Base-by-base conservation (phyloP, 2,888 invertebrate species). In the Pterostichus niger region DNA sequence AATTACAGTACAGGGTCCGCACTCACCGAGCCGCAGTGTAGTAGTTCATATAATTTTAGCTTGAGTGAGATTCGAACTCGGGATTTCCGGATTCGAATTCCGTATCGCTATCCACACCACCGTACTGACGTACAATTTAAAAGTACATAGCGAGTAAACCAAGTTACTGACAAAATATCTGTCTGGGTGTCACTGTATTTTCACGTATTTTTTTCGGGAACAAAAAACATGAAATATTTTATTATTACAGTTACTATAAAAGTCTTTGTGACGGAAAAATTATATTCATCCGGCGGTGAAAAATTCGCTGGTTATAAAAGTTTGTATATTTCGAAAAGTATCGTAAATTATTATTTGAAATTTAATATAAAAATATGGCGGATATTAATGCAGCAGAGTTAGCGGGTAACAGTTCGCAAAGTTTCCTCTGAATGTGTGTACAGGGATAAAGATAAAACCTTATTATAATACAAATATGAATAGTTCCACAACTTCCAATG, bases 391-490 rank as follows among this genome's bases (percentile, higher is more conserved):
- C n/a, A 35, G 64, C 13, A 33, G 33, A n/a, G 13, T 33, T 35
- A 31, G 64, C 64, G 11, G 3, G 24, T 2, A 24, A 64, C 64
- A 64, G 35, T 64, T 64, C 44, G 68, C 68, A 44, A 71, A 71
- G 3, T 71, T 71, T 24, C 7, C 9, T 15, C 17, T 7, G 68
- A 71, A 71, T 71, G 44, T 71, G 68, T 71, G 68, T 71, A 71
- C 15, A 71, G 68, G 68, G 68, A 71, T 71, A 44, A 71, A 71
- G 68, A 44, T 71, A 71, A 71, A 71, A 10, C 68, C 68, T 2
- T 71, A 71, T 44, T 71, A 71, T 71, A 71, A 71, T 71, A 71
- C 44, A 71, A 71, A 71, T 52, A 56, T 56, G 76, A 76, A 76
- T 56, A 76, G 76, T 76, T 76, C 17, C 9, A 56, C 9, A 76